These are phyloP conservation scores for Chironomus striatipennis DNA, from an alignment of 1,140 invertebrate species.

Conservation along the genomic window DNA sequence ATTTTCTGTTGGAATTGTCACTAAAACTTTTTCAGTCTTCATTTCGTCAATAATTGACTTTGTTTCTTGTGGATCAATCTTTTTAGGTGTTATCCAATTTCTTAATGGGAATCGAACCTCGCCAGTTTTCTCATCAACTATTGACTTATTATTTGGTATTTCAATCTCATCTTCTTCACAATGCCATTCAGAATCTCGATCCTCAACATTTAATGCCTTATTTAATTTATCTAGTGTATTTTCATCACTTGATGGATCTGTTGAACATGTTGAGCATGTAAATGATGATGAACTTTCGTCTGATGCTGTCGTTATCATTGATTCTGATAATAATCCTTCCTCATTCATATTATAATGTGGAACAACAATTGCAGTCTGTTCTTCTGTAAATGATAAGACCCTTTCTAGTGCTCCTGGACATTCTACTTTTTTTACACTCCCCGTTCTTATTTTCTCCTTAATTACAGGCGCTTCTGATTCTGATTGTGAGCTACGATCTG, in stretches of 20 bases:
- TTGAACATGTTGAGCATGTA: slow-evolving; percentile 29
- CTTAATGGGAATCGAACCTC: slow-evolving; percentile 39
- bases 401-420: not conserved
- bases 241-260: not conserved
- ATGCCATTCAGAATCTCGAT: slow-evolving; percentile 34
- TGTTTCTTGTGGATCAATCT: slow-evolving; percentile 25
- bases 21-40: too few species aligned
- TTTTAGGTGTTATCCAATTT: slow-evolving; percentile 38
- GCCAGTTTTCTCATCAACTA: slow-evolving; percentile 33
- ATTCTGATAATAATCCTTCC: not conserved
- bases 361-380: not conserved
- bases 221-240: not conserved
- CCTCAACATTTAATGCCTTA: slow-evolving; percentile 32
- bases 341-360: slow-evolving; percentile 5
- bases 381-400: not conserved
- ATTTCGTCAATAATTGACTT: too few species aligned
- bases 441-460: slow-evolving; percentile 18
- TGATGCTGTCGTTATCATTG: slow-evolving; percentile 25
- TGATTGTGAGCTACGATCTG: not conserved
- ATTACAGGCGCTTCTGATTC: not conserved
- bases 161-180: slow-evolving; percentile 28
- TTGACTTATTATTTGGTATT: slow-evolving; percentile 14
- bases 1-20: not conserved
- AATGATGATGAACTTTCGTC: slow-evolving; percentile 4
- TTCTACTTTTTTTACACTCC: not conserved